These are phyloP conservation scores for Actinostola sp. DNA, from an alignment of 92 coral and sea anemone genomes.

Conservation along the genomic window DNA sequence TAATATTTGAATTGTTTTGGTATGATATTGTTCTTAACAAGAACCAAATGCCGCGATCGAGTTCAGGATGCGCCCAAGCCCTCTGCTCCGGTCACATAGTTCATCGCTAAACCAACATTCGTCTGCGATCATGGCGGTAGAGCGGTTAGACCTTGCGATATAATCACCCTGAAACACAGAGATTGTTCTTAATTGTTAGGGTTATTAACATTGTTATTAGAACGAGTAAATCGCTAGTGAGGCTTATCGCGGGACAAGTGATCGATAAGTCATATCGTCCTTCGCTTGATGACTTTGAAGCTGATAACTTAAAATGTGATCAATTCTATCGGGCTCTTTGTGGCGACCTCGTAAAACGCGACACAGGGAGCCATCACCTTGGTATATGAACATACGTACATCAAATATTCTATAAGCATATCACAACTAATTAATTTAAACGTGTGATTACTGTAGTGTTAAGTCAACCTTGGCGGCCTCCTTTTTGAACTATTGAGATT, in stretches of 20 bases:
- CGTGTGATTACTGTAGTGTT: constrained; percentile 15
- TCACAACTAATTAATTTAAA: constrained; percentile 5
- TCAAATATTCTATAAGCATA: background rate
- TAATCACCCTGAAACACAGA: constrained; percentile 59
- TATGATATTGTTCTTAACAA: constrained; percentile 21
- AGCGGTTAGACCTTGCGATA: constrained; percentile 27
- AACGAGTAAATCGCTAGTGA: constrained; percentile 67
- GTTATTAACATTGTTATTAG: constrained; percentile 94
- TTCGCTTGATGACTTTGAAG: constrained; percentile 19
- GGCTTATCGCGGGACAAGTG: constrained; percentile 78
- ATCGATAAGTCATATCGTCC: constrained; percentile 32
- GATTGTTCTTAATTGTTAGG: constrained; percentile 94
- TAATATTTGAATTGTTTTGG: constrained; percentile 1
- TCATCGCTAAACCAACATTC: constrained; percentile 69
- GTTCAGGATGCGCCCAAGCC: background rate
- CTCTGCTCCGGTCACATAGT: constrained; percentile 7
- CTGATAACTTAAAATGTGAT: constrained; percentile 26
- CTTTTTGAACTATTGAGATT: background rate
- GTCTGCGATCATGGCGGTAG: constrained; percentile 22
- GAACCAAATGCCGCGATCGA: constrained; percentile 16
- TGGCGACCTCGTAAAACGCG: background rate
- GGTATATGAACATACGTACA: background rate
- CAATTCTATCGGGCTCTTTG: too few relatives aligned
- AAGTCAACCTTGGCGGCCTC: background rate
- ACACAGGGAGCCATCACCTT: constrained; percentile 13